Evolutionary conservation across 2,888 invertebrate genomes (phyloP).

Genomic region (Sarcophaga caerulescens): DNA sequence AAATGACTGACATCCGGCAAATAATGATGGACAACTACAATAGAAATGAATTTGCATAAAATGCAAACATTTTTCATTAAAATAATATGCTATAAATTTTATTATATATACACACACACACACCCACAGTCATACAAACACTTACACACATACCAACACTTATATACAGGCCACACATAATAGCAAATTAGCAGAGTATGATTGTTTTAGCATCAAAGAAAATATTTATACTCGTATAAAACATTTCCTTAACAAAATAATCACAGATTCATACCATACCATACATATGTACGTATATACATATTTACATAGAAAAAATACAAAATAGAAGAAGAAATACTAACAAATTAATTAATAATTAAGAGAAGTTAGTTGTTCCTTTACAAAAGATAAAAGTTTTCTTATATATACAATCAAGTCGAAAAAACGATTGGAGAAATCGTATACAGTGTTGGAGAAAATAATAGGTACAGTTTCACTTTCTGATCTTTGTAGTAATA

Average conservation of each 20-base stretch:
- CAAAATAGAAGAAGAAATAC: not conserved
- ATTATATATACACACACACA: too few species aligned
- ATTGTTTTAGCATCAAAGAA: slow-evolving; percentile 10
- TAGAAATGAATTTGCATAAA: slow-evolving; percentile 63
- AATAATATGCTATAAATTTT: not conserved
- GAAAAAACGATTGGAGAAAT: too few species aligned
- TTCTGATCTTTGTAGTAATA: too few species aligned
- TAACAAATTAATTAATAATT: slow-evolving; percentile 53
- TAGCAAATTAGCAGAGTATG: slow-evolving; percentile 44
- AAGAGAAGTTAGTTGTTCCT: slow-evolving; percentile 11
- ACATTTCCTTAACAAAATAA: not conserved
- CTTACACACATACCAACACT: not conserved
- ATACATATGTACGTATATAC: not conserved
- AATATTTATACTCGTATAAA: not conserved
- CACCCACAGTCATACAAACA: not conserved
- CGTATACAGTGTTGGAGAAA: too few species aligned
- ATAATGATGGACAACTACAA: slow-evolving; percentile 66
- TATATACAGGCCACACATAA: not conserved
- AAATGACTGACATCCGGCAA: slow-evolving; percentile 68
- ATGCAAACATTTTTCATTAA: slow-evolving; percentile 29
- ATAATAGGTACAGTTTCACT: too few species aligned
- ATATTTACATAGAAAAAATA: not conserved
- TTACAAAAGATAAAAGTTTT: not conserved
- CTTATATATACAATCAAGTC: too few species aligned
- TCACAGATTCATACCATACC: not conserved